Evolutionary conservation across 2,797 vertebrate genomes (phyloP), one percentile per base, ranked within the genome.

Genomic region (Sphenodon punctatus): DNA sequence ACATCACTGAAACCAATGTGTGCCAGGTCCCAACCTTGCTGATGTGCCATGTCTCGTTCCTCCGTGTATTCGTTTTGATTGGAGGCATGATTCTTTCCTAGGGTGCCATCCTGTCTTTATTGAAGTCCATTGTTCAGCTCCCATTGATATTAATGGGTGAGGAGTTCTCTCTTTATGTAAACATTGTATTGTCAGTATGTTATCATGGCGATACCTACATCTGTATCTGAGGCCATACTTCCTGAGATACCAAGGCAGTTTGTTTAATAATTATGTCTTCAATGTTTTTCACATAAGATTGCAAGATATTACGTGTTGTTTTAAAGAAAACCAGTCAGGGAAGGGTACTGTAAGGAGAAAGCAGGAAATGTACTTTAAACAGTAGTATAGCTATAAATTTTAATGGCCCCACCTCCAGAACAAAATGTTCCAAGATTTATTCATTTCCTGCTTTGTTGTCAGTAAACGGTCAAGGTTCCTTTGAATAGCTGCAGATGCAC

Each of bases 301-400:
- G 34, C 11, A 39, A 66, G 65, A 53, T 25, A 30, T 15, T 68
- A 20, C 25, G 13, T 74, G 23, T 68, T 65, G 43, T 10, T 48
- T 5, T 58, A 41, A 16, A 38, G 13, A 67, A n/a, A 25, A 42
- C 17, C 10, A 65, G 25, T 30, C 41, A 68, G 32, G 78, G 80
- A 66, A 46, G 2, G 42, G 61, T 42, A 8, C 20, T 22, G 42
- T n/a, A 51, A 75, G 60, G 48, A 73, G 36, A 32, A 87, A 34
- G 19, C 15, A 58, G 30, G 22, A 25, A 56, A 42, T 38, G 11
- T 32, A 58, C 67, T 67, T 69, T 69, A 42, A 88, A 53, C 38
- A 89, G 64, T 60, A 69, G 16, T 25, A 41, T 27, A 43, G 67
- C 49, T 85, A 79, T 59, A 56, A 56, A 42, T 74, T 76, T 78